Conservation (phyloP, 2,113 vertebrate genomes). For the Perccottus glenii region DNA sequence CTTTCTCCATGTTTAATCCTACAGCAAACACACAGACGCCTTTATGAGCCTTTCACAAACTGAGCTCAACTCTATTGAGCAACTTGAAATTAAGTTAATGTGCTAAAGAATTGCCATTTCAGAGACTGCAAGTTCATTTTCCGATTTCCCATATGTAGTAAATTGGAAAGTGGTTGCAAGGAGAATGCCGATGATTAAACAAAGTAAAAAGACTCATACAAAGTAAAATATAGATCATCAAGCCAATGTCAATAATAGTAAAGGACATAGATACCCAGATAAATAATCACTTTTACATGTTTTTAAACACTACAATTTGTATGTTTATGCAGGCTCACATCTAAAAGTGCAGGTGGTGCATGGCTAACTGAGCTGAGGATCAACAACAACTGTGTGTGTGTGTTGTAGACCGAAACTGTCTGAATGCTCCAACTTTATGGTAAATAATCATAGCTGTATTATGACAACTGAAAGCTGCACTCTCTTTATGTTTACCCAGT, state of each 20-base stretch:
- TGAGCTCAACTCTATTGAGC: not conserved
- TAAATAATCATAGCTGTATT: not conserved
- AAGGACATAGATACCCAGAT: not conserved
- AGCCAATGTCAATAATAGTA: conserved; percentile 9
- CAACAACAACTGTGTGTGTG: too few species aligned
- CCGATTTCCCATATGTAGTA: too few species aligned
- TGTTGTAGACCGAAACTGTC: not conserved
- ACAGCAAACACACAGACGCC: conserved; percentile 32
- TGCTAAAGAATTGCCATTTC: too few species aligned
- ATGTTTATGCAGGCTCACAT: too few species aligned
- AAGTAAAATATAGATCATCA: not conserved
- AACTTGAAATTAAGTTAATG: too few species aligned
- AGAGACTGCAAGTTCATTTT: too few species aligned
- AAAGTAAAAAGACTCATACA: not conserved
- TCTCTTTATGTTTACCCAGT: not conserved
- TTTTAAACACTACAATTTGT: too few species aligned
- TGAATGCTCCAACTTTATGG: not conserved
- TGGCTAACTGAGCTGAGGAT: too few species aligned
- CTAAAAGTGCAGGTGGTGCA: too few species aligned
- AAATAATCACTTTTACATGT: too few species aligned
- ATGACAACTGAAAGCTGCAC: not conserved
- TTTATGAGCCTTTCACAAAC: conserved; percentile 2
- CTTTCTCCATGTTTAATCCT: conserved; percentile 44
- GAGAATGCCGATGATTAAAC: not conserved
- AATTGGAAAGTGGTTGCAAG: too few species aligned